phyloP scores from a whole-genome alignment of 2,888 invertebrate species.

The Cyaniris semiargus region DNA sequence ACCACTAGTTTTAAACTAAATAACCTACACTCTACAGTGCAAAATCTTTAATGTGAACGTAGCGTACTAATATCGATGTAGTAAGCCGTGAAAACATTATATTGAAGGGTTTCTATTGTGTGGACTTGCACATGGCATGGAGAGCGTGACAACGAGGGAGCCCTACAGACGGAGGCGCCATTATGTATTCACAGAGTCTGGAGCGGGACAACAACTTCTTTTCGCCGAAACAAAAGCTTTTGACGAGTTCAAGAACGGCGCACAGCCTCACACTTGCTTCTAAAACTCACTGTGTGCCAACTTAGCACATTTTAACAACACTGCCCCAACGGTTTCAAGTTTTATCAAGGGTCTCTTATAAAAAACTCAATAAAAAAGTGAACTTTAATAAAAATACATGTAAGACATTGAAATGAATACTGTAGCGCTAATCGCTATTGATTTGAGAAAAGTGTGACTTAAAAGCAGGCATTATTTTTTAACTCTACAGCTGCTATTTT shows the following conservation, averaged over 20 bases:
- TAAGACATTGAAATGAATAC: not conserved
- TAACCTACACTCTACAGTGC: not conserved
- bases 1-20: no score
- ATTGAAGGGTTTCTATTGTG: conserved; percentile 19
- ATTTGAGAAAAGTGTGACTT: not conserved
- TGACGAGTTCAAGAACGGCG: conserved; percentile 29
- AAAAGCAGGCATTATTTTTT: not conserved
- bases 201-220: conserved; percentile 31
- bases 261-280: conserved; percentile 6
- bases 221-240: conserved; percentile 36
- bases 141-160: conserved; percentile 9
- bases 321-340: not conserved
- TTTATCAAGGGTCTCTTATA: not conserved
- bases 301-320: conserved; percentile 5
- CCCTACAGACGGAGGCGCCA: conserved; percentile 26
- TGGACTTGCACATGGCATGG: not conserved
- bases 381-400: not conserved
- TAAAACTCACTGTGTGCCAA: not conserved
- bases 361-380: not conserved
- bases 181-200: conserved; percentile 34
- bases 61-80: not conserved
- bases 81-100: conserved; percentile 1
- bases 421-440: not conserved
- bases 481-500: not conserved
- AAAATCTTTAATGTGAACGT: not conserved